Percentiles rank a stretch among this genome's conserved stretches.
These are phyloP conservation scores for Drosophila longiperda DNA, from an alignment of 2,888 invertebrate species.

Conservation along the genomic window DNA sequence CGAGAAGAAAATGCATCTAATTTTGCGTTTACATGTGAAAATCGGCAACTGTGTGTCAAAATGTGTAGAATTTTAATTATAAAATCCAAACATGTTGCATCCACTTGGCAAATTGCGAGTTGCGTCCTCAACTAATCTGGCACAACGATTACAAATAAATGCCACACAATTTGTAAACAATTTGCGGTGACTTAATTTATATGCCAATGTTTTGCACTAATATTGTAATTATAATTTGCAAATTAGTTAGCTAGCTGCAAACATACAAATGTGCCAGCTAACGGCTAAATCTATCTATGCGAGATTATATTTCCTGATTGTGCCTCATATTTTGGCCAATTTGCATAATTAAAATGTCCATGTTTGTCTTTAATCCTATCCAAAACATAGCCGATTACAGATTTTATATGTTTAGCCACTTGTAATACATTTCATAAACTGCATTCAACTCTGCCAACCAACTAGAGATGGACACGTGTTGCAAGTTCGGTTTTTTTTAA, in stretches of 20 bases:
- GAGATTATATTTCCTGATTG: conserved; percentile 57
- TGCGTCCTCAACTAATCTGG: conserved; percentile 30
- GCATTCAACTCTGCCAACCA: not conserved
- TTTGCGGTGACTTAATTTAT: conserved; percentile 48
- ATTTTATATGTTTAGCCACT: conserved; percentile 31
- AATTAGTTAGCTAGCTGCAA: conserved; percentile 42
- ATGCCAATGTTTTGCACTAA: conserved; percentile 16
- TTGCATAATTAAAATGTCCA: conserved; percentile 70
- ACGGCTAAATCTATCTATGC: conserved; percentile 45
- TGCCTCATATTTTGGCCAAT: conserved; percentile 52
- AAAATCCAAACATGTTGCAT: conserved; percentile 18
- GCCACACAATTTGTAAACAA: conserved; percentile 72
- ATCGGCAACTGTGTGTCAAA: conserved; percentile 20
- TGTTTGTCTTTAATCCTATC: conserved; percentile 45
- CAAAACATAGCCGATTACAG: conserved; percentile 59
- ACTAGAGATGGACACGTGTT: not conserved
- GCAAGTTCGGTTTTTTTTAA: not conserved
- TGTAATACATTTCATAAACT: conserved; percentile 38
- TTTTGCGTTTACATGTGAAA: conserved; percentile 20
- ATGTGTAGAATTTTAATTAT: conserved; percentile 19
- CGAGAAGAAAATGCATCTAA: conserved; percentile 3
- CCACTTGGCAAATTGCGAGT: conserved; percentile 10
- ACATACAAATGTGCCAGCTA: conserved; percentile 25
- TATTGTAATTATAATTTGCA: conserved; percentile 59
- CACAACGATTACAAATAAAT: conserved; percentile 46